These are phyloP conservation scores for Eudyptes chrysolophus DNA, from an alignment of 2,113 vertebrate species.

Conservation along the genomic window DNA sequence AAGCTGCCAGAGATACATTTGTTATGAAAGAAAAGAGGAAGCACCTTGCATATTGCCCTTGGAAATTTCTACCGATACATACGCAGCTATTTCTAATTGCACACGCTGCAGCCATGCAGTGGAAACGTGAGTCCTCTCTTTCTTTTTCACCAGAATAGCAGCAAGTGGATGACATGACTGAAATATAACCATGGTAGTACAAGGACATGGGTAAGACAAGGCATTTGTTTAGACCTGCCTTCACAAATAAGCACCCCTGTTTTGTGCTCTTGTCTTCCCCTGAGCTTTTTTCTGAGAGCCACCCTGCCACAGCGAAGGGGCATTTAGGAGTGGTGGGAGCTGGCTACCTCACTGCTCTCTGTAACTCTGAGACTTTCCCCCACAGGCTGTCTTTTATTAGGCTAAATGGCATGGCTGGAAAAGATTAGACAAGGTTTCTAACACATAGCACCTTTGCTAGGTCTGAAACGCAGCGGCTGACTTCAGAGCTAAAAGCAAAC, in stretches of 20 bases:
- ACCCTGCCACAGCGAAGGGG: neutral
- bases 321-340: neutral
- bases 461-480: neutral
- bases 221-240: neutral
- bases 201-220: neutral
- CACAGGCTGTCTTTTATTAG: neutral
- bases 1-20: neutral
- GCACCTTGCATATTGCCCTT: conserved; percentile 1
- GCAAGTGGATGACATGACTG: neutral
- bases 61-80: conserved; percentile 21
- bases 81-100: neutral
- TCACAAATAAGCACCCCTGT: neutral
- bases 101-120: neutral
- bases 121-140: neutral
- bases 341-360: neutral
- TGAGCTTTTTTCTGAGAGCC: neutral
- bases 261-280: neutral
- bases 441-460: neutral
- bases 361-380: neutral
- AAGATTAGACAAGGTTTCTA: neutral
- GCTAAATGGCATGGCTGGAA: neutral
- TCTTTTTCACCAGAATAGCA: neutral
- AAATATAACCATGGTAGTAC: neutral
- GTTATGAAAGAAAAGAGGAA: conserved; percentile 11
- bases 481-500: neutral